These are phyloP conservation scores for Philonicus albiceps DNA, from an alignment of 2,888 invertebrate species.

Conservation along the genomic window DNA sequence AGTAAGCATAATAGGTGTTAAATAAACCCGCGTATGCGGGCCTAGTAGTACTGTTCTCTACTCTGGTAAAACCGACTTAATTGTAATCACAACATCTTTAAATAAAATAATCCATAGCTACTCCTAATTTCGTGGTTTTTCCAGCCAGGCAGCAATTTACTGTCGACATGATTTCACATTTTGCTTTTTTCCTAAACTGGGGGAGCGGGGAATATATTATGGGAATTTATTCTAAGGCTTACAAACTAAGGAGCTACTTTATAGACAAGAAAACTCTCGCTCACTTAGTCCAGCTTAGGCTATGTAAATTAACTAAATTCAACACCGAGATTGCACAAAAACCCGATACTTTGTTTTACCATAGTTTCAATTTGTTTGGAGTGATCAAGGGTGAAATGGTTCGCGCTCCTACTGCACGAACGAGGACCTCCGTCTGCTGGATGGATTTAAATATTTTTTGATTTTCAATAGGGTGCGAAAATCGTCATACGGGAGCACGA, in stretches of 20 bases:
- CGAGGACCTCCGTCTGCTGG: not conserved
- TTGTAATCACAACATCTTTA: not conserved
- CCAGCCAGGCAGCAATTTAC: not conserved
- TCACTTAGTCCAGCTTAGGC: not conserved
- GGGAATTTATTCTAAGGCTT: not conserved
- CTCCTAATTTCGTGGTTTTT: not conserved
- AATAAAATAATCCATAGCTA: conserved; percentile 20
- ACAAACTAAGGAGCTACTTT: conserved; percentile 4
- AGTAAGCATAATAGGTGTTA: conserved; percentile 16
- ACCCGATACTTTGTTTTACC: conserved; percentile 69
- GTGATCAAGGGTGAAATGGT: not conserved
- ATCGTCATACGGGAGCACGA: not conserved
- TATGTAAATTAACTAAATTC: conserved; percentile 52
- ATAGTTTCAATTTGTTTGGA: conserved; percentile 41
- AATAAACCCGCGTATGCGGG: not conserved
- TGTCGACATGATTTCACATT: not conserved
- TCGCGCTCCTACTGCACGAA: not conserved
- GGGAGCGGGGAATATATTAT: not conserved
- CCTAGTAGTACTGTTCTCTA: not conserved
- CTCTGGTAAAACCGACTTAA: not conserved
- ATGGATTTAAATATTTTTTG: not conserved
- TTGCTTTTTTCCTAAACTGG: not conserved
- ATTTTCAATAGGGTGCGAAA: not conserved
- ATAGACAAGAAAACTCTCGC: conserved; percentile 38
- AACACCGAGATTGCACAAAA: conserved; percentile 85